phyloP scores from a whole-genome alignment of 2,888 invertebrate species.

The Coleophora deauratella region DNA sequence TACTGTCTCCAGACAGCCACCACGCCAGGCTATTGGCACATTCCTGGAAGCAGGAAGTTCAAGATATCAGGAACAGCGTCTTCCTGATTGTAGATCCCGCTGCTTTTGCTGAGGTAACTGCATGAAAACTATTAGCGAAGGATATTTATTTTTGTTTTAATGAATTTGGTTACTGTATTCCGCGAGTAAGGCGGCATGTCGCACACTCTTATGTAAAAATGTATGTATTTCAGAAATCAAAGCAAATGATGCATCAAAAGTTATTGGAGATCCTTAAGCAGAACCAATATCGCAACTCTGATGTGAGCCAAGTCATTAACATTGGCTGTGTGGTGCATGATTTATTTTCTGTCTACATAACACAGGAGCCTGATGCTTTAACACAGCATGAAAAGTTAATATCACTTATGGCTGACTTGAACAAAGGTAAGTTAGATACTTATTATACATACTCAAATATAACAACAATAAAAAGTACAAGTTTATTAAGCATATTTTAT shows the following conservation, averaged over 20 bases:
- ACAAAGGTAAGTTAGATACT: slow-evolving; percentile 51
- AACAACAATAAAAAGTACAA: too few relatives aligned
- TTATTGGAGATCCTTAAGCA: slow-evolving; percentile 37
- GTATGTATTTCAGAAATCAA: slow-evolving; percentile 45
- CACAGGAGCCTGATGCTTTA: slow-evolving; percentile 51
- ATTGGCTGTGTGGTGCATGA: slow-evolving; percentile 44
- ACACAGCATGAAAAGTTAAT: slow-evolving; percentile 32
- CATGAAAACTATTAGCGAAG: not conserved
- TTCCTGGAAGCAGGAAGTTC: slow-evolving; percentile 76
- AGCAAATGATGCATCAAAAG: slow-evolving; percentile 52
- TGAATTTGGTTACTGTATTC: too few relatives aligned
- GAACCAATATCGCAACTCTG: slow-evolving; percentile 29
- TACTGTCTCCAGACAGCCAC: slow-evolving; percentile 61
- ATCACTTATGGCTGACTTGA: slow-evolving; percentile 40
- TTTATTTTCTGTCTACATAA: slow-evolving; percentile 48
- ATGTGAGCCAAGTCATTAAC: slow-evolving; percentile 43
- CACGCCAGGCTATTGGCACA: slow-evolving; percentile 67
- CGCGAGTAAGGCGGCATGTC: too few relatives aligned
- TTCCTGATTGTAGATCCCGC: slow-evolving; percentile 80
- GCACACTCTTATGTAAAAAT: too few relatives aligned
- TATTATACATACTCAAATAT: too few relatives aligned
- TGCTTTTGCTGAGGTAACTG: slow-evolving; percentile 79
- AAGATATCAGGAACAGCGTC: slow-evolving; percentile 70
- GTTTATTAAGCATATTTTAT: too few relatives aligned
- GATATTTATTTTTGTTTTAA: too few relatives aligned